Evolutionary conservation across 2,888 invertebrate species (phyloP).

Genomic region (Thecophora atra): DNA sequence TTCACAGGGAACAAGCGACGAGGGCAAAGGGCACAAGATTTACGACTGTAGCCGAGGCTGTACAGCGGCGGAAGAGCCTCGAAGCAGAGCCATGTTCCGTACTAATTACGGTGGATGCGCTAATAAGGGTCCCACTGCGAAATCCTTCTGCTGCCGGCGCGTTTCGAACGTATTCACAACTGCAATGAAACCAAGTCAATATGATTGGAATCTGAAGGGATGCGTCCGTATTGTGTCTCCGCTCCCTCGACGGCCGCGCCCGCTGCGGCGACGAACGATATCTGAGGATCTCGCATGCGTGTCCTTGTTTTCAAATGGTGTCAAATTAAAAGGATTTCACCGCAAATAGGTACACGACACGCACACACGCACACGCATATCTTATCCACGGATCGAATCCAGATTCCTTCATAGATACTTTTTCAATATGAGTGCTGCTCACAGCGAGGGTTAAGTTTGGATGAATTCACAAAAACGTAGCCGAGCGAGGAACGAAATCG

Average conservation of each 20-base stretch:
- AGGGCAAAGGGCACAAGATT: no score
- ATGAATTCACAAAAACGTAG: background rate
- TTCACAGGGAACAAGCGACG: no score
- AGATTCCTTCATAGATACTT: conserved; percentile 59
- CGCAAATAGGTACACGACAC: conserved; percentile 36
- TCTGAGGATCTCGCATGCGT: conserved; percentile 35
- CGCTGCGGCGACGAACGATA: conserved; percentile 57
- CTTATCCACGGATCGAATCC: conserved; percentile 48
- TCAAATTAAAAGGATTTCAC: conserved; percentile 56
- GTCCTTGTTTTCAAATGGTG: conserved; percentile 44
- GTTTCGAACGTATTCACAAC: background rate
- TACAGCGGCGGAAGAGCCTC: no score
- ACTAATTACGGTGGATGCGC: conserved; percentile 9
- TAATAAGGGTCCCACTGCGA: conserved; percentile 22
- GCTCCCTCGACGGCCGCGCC: conserved; percentile 59
- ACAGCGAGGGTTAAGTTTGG: background rate
- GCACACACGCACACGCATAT: conserved; percentile 37
- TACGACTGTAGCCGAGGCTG: no score
- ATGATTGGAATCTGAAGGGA: no score
- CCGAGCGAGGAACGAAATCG: no score
- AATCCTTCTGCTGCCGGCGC: conserved; percentile 10
- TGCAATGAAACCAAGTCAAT: conserved; percentile 57
- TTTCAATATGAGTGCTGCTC: conserved; percentile 37
- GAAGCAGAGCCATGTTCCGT: background rate
- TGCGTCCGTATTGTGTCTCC: conserved; percentile 36